Conservation (phyloP, 2,888 invertebrate genomes). For the Saturnia japonica region DNA sequence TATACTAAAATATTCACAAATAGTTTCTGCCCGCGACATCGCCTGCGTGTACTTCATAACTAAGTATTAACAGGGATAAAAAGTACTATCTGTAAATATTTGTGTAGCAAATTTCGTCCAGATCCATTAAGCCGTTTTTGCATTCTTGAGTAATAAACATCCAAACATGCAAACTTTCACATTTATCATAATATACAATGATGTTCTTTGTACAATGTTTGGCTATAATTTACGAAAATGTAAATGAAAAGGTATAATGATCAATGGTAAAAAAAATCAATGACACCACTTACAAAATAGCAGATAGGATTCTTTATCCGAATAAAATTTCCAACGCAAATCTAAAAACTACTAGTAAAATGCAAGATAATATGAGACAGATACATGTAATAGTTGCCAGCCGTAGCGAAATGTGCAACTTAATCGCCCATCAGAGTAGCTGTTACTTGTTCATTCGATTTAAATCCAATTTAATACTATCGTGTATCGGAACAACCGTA, state of each 20-base stretch:
- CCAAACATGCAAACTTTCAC: too few species aligned
- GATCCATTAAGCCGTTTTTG: too few species aligned
- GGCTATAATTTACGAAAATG: too few species aligned
- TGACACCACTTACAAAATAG: neutral
- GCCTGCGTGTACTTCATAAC: too few species aligned
- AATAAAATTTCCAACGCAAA: conserved; percentile 16
- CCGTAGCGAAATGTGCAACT: conserved; percentile 27
- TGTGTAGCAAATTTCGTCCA: too few species aligned
- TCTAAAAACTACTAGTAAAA: conserved; percentile 17
- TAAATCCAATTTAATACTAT: conserved; percentile 27
- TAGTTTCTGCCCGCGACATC: too few species aligned
- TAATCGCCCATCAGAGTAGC: conserved; percentile 28
- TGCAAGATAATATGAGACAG: conserved; percentile 21
- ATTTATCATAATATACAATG: too few species aligned
- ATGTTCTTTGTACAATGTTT: too few species aligned
- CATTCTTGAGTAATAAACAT: too few species aligned
- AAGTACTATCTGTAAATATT: too few species aligned
- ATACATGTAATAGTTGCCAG: conserved; percentile 21
- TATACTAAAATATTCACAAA: too few species aligned
- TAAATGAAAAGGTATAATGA: neutral
- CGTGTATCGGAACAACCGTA: conserved; percentile 22
- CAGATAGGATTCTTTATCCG: conserved; percentile 9
- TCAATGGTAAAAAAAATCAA: neutral
- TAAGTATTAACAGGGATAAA: too few species aligned
- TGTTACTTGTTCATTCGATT: conserved; percentile 24